Evolutionary conservation across 2,797 vertebrate genomes (phyloP), one percentile per base, ranked within the genome.

Genomic region (Mycteria americana): DNA sequence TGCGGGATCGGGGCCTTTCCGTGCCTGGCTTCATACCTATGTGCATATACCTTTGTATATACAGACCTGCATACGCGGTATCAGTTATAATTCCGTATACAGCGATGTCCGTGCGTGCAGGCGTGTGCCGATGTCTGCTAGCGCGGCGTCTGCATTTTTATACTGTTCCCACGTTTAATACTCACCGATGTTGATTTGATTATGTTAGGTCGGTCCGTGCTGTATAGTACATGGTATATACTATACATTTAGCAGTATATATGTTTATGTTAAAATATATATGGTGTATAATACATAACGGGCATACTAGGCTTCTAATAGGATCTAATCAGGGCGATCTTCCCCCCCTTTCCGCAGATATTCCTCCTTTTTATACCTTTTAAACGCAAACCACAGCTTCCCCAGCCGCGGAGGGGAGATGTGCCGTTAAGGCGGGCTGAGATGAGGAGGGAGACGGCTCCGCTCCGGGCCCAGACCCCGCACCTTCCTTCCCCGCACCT

Each of bases 31-130:
- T 56, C 12, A 3, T 57, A 57, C 41, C 33, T 48, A 3, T 22
- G 30, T 3, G 17, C 24, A 3, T 25, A 30, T 19, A 37, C 14
- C 5, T 76, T 10, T 6, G 4, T 31, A 3, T 18, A 22, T 16
- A 22, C 2, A 5, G 37, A 57, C 6, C 9, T 27, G 22, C 21
- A 4, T 5, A 23, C 4, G 27, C 60, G 4, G 4, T 8, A 7
- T 19, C 22, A 0, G 54, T 7, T 3, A 0, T 19, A 1, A 15
- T 3, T 6, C 51, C 6, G 45, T 5, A 5, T 1, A 5, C 8
- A 41, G 59, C 15, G 21, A 18, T 19, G 48, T n/a, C 50, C 11
- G 22, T 3, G 64, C 4, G 1, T 3, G 24, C 77, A 12, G 11
- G 27, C 27, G 57, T 9, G 13, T 9, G 57, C 37, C 63, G 7